Conservation (phyloP, 2,888 invertebrate species). For the Hirtodrosophila confusa region DNA sequence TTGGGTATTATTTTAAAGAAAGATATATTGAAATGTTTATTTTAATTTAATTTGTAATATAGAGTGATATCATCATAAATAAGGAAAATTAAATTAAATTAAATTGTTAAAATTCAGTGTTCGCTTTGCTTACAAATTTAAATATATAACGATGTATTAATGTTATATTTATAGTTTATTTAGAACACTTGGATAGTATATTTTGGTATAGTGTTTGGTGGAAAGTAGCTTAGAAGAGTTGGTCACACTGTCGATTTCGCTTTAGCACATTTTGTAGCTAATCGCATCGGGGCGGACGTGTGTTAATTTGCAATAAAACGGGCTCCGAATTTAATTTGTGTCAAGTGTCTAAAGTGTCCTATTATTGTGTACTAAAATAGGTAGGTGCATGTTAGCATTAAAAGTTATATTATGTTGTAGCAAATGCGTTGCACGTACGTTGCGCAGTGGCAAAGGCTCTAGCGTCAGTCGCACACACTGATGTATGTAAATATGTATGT, state of each 20-base stretch:
- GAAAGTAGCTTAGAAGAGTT: no score
- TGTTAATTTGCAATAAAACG: constrained; percentile 14
- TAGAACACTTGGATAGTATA: no score
- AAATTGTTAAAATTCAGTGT: no score
- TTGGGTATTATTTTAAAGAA: no score
- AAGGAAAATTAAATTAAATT: no score
- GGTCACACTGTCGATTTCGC: constrained; percentile 11
- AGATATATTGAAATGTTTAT: no score
- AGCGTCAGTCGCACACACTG: constrained; percentile 38
- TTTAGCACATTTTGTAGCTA: constrained; percentile 18
- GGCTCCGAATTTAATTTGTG: constrained; percentile 3
- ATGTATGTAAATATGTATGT: constrained; percentile 4
- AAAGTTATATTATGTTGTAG: neutral
- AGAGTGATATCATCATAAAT: no score
- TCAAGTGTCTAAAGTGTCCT: constrained; percentile 3
- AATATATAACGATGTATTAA: no score
- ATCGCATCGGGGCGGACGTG: constrained; percentile 27
- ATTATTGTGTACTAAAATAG: constrained; percentile 22
- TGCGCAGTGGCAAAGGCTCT: constrained; percentile 16
- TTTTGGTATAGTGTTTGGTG: no score
- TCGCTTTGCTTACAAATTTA: no score
- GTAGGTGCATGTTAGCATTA: constrained; percentile 17
- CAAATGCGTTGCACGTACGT: neutral
- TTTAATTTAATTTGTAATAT: no score
- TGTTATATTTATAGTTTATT: no score